Conservation (phyloP, 2,113 vertebrate genomes). For the Oryzias melastigma region DNA sequence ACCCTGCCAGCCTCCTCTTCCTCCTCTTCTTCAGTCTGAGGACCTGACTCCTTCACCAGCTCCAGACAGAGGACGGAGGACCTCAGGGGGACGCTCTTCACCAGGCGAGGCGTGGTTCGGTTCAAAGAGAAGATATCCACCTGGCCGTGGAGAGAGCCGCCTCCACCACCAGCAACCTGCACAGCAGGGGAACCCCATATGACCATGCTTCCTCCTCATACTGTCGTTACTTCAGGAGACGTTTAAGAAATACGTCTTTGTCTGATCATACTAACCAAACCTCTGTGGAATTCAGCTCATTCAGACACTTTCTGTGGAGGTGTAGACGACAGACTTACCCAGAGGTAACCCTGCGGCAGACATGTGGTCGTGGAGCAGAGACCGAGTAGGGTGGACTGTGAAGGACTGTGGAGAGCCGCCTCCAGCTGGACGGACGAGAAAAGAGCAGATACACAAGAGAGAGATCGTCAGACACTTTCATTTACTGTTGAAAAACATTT, state of each 20-base stretch:
- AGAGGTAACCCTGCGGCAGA: conserved; percentile 56
- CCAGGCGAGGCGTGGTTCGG: conserved; percentile 32
- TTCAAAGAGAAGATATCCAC: conserved; percentile 56
- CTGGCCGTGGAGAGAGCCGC: conserved; percentile 18
- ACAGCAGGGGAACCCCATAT: not conserved
- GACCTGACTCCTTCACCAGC: conserved; percentile 35
- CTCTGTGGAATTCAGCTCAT: no score
- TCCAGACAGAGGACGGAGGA: conserved; percentile 38
- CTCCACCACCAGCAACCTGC: conserved; percentile 45
- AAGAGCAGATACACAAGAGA: no score
- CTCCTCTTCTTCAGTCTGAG: conserved; percentile 7
- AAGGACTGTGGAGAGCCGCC: conserved; percentile 47
- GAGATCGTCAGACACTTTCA: no score
- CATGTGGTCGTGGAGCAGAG: conserved; percentile 41
- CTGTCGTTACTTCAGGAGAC: no score
- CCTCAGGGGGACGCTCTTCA: conserved; percentile 36
- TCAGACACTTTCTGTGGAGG: not conserved
- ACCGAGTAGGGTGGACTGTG: conserved; percentile 44
- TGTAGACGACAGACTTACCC: conserved; percentile 28
- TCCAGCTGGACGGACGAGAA: conserved; percentile 20
- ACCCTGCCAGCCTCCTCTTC: not conserved
- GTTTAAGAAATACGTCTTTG: no score
- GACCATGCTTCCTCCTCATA: no score
- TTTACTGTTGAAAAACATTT: no score
- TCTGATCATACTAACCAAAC: no score